phyloP scores from a whole-genome alignment of 2,888 invertebrate genomes.

The Bimastos eiseni region DNA sequence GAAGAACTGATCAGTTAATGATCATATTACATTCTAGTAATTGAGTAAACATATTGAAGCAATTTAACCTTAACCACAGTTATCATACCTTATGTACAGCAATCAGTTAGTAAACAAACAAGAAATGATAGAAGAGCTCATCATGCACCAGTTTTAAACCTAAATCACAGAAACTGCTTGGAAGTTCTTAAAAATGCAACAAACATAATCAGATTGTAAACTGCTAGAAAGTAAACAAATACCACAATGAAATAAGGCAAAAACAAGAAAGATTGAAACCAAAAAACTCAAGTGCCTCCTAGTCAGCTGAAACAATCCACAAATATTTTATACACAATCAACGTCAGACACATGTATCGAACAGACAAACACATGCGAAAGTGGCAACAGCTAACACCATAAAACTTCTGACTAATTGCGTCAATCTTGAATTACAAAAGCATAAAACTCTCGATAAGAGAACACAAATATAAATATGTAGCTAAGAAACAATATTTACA shows the following conservation, averaged over 20 bases:
- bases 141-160: background rate
- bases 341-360: background rate
- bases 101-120: background rate
- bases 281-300: background rate
- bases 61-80: background rate
- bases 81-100: background rate
- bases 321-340: background rate
- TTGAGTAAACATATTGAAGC: too few species aligned
- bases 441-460: too few species aligned
- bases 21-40: too few species aligned
- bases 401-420: background rate
- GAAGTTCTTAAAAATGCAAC: background rate
- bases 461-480: too few species aligned
- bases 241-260: background rate
- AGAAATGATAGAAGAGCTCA: background rate
- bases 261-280: background rate
- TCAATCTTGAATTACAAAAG: too few species aligned
- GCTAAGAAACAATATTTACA: too few species aligned
- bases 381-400: background rate
- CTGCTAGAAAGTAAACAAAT: background rate
- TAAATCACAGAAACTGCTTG: background rate
- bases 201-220: background rate
- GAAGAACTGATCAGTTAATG: too few species aligned
- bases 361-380: background rate
- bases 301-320: background rate